Conservation (phyloP, 1,140 invertebrate species). For the Leptoteleia sp. region DNA sequence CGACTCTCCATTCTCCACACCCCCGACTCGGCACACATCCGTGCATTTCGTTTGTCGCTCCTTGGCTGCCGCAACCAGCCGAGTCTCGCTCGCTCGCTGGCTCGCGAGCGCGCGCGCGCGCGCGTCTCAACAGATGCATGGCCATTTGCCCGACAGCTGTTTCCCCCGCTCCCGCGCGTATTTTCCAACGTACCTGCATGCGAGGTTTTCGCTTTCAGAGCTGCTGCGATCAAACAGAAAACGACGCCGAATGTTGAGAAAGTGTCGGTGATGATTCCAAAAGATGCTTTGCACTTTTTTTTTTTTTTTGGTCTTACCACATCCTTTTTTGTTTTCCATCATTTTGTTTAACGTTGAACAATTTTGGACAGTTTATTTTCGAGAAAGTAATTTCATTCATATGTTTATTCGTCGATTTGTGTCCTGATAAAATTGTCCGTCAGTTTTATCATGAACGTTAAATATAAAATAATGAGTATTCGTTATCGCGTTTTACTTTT, state of each 20-base stretch:
- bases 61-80: constrained; percentile 15
- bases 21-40: constrained; percentile 36
- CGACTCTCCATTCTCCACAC: constrained; percentile 45
- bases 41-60: constrained; percentile 33
- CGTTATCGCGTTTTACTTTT: no score
- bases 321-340: no score
- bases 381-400: no score
- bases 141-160: constrained; percentile 78
- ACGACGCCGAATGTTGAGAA: constrained; percentile 2
- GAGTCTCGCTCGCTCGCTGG: constrained; percentile 49
- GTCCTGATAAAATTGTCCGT: no score
- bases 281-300: not conserved
- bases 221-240: constrained; percentile 27
- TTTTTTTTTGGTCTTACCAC: no score
- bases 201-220: constrained; percentile 42
- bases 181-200: constrained; percentile 63
- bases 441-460: no score
- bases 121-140: constrained; percentile 77
- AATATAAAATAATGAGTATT: no score
- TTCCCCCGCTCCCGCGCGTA: constrained; percentile 54
- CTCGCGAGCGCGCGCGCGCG: constrained; percentile 5
- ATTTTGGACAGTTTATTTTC: no score
- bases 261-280: constrained; percentile 7
- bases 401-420: no score
- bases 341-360: no score